Evolutionary conservation across 2,888 invertebrate species (phyloP), one percentile per base, ranked within the genome.

Genomic region (Argynnis bischoffii): DNA sequence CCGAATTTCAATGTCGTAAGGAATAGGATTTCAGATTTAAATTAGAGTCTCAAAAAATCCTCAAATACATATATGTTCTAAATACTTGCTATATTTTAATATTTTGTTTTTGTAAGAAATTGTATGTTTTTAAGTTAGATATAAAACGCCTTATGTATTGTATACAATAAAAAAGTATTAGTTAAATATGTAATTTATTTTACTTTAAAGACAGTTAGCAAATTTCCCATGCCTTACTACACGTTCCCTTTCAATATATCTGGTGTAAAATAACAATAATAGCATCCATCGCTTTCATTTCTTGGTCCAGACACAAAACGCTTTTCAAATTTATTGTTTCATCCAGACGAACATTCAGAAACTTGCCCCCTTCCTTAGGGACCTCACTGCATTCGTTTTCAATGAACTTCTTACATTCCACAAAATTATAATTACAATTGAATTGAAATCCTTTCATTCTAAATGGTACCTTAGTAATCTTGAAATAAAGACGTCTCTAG

Each of bases 301-400:
- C 73, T 74, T 78, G 76, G 82, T 83, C 80, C 82, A 83, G 82
- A 83, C 82, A 88, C 83, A 90, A 87, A 85, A 81, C 80, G 83
- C 87, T 79, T 86, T 89, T 86, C 83, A 88, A 82, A 77, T 70
- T 79, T 76, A 86, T 90, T 92, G 86, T 90, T 88, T 86, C 83
- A 79, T 79, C 81, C 80, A 85, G 82, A 84, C 83, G 80, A 80
- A 78, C 72, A 79, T 78, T 76, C 77, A 78, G 72, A 76, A 81
- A 81, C 82, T 81, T 83, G 83, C 86, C 87, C 87, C 88, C 85
- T 87, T 86, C 83, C 82, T 84, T 79, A 76, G 77, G 77, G 80
- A 83, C 79, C 80, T 75, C 77, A 79, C 80, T 88, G 89, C 90
- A 87, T 88, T 88, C 86, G 83, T 83, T 89, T 89, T 90, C 87